Evolutionary conservation across 2,888 invertebrate species (phyloP), one percentile per base, ranked within the genome.

Genomic region (Peribatodes rhomboidaria): DNA sequence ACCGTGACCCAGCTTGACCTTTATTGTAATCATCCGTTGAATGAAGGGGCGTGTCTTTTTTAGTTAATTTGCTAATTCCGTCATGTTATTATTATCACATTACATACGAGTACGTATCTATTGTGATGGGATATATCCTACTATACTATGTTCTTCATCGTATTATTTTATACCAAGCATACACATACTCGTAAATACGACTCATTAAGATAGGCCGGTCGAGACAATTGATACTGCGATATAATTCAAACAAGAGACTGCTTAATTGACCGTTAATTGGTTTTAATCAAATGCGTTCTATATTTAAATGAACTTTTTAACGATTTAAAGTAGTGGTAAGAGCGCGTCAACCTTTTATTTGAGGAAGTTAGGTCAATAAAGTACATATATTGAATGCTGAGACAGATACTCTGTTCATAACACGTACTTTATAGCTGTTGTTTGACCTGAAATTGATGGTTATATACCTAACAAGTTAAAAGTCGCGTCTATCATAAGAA

Each of bases 211-310:
- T 69, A 78, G 77, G 80, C 79, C 73, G 82, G 75, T 82, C 78
- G 84, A 84, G 85, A 85, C 87, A 89, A 88, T 90, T 89, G 87
- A 83, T 79, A 78, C 81, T 77, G 79, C 83, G 78, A 79, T 82
- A 81, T 80, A 85, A 55, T 49, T 44, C 54, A 60, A 86, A 86
- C 85, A 84, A 86, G 87, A 85, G 87, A 83, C 84, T 80, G 85
- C 84, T 91, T 90, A 92, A 92, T 92, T 90, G 87, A 83, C 84
- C 84, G 82, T 91, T 92, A 92, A 92, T 92, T 92, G 91, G 79
- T 84, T 89, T 80, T 93, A 92, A 93, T 92, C 90, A 90, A 91
- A 90, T 88, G 90, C 87, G 90, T 92, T 89, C 90, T 90, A 91
- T 89, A 90, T 93, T 90, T 90, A 92, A 90, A 90, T 89, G 86